These are phyloP conservation scores for Gyps fulvus DNA, from an alignment of 2,113 vertebrate genomes.

Conservation along the genomic window DNA sequence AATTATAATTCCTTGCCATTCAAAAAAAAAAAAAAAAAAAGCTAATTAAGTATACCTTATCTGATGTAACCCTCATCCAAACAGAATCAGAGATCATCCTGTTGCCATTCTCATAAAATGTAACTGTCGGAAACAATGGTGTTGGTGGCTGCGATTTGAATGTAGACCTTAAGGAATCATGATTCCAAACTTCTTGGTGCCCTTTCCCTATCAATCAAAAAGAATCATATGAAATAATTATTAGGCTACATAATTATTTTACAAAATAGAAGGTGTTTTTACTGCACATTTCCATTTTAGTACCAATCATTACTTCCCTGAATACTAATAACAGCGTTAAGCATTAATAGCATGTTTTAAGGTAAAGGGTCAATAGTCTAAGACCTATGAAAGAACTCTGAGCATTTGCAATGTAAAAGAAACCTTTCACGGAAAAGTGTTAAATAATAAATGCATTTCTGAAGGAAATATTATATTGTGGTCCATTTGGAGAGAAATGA, in stretches of 20 bases:
- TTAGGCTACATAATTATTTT: conserved; percentile 72
- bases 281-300: conserved; percentile 60
- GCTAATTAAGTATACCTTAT: conserved; percentile 38
- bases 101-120: neutral
- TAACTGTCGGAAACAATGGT: neutral
- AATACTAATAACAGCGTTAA: conserved; percentile 63
- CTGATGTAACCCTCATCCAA: conserved; percentile 12
- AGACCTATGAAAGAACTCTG: conserved; percentile 33
- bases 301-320: conserved; percentile 44
- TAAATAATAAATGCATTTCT: conserved; percentile 45
- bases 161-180: conserved; percentile 58
- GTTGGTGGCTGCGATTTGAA: conserved; percentile 30
- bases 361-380: conserved; percentile 53
- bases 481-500: conserved; percentile 20
- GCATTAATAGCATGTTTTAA: conserved; percentile 65
- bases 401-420: conserved; percentile 66
- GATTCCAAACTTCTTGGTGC: conserved; percentile 53
- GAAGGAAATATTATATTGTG: neutral
- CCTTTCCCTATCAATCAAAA: conserved; percentile 69
- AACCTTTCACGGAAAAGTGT: conserved; percentile 42
- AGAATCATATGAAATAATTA: conserved; percentile 72
- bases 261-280: conserved; percentile 68
- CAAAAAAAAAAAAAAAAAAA: neutral
- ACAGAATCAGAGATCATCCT: conserved; percentile 16
- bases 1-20: conserved; percentile 27